phyloP scores from a whole-genome alignment of 1,140 invertebrate genomes.

The Dysdera silvatica region DNA sequence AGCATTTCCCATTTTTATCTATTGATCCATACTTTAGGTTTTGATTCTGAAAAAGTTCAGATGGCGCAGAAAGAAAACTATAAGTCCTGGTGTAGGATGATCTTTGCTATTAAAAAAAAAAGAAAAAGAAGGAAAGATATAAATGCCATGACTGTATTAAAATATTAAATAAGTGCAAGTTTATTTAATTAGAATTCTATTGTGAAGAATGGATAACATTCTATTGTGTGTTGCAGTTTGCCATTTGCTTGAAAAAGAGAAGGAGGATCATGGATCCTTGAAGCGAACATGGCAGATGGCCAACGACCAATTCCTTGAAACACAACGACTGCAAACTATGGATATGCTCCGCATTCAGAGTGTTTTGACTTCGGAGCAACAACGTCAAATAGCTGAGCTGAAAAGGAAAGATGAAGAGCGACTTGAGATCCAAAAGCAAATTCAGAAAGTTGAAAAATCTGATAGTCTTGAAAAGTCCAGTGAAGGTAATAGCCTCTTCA shows the following conservation, averaged over 20 bases:
- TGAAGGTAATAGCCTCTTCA: slow-evolving; percentile 14
- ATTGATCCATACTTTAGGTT: too few species aligned
- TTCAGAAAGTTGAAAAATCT: slow-evolving; percentile 10
- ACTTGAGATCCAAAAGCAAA: slow-evolving; percentile 19
- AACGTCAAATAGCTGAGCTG: slow-evolving; percentile 21
- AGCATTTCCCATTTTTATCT: too few species aligned
- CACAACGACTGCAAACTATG: slow-evolving; percentile 49
- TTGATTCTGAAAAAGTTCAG: too few species aligned
- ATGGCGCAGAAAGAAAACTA: too few species aligned
- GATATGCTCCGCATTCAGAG: slow-evolving; percentile 46
- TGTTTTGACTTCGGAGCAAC: slow-evolving; percentile 46
- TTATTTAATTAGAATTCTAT: too few species aligned
- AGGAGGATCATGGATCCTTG: slow-evolving; percentile 45
- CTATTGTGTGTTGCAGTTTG: slow-evolving; percentile 45
- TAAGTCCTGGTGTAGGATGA: too few species aligned
- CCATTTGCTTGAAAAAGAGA: slow-evolving; percentile 45
- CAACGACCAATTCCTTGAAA: slow-evolving; percentile 51
- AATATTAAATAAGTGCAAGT: too few species aligned
- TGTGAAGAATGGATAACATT: too few species aligned
- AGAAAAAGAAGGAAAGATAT: too few species aligned
- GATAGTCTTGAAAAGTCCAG: slow-evolving; percentile 1
- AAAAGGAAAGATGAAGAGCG: slow-evolving; percentile 24
- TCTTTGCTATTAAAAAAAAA: too few species aligned
- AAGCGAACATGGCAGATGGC: slow-evolving; percentile 51
- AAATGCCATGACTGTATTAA: too few species aligned